Percentiles rank a stretch among this genome's conserved stretches.
Conservation (phyloP, 2,113 vertebrate species). For the Nicator chloris region DNA sequence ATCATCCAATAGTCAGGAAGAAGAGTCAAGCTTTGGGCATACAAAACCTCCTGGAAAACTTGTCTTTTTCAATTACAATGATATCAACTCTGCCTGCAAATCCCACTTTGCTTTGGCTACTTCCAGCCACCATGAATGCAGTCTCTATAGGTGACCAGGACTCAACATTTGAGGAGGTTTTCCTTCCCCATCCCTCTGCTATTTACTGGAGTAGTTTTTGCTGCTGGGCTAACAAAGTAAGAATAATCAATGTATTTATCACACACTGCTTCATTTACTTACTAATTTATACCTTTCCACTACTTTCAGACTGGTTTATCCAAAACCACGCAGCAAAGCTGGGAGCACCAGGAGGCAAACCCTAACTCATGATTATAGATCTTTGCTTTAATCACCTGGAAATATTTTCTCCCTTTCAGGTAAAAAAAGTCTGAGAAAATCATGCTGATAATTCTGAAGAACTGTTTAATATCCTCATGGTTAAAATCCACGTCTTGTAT, state of each 20-base stretch:
- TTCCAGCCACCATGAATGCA: neutral
- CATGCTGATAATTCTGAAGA: neutral
- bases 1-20: conserved; percentile 11
- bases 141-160: neutral
- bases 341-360: neutral
- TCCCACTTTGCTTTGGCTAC: neutral
- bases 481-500: neutral
- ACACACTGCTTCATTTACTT: neutral
- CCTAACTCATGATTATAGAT: neutral
- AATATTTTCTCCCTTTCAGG: neutral
- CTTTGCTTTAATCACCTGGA: neutral
- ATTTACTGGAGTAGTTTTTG: neutral
- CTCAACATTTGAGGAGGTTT: neutral
- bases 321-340: neutral
- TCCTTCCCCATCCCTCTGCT: neutral
- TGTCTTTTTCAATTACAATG: neutral
- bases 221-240: neutral
- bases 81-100: neutral
- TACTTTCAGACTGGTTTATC: neutral
- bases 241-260: neutral
- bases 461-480: neutral
- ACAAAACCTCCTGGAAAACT: conserved; percentile 24
- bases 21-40: conserved; percentile 28
- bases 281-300: neutral
- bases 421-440: neutral